Evolutionary conservation across 2,113 vertebrate genomes (phyloP), one percentile per base, ranked within the genome.

Genomic region (Felis chaus): DNA sequence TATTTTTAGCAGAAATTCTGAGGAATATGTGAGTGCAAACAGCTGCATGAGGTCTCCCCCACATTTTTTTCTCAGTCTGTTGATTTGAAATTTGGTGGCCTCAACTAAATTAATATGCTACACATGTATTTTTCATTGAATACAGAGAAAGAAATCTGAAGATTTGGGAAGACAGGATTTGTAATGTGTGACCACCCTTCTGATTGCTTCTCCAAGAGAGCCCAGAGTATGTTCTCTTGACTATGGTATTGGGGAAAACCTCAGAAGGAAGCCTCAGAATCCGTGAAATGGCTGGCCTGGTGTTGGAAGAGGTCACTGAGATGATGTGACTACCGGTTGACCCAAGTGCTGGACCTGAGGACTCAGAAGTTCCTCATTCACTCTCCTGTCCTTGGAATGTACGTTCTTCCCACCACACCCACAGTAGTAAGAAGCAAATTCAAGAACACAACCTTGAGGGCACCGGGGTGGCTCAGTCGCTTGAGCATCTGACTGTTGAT

Each of bases 31-130:
- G n/a, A 78, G 18, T 68, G 57, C 5, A 3, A 84, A n/a, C 21
- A 33, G 10, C 3, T 74, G 9, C 2, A 45, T 48, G 23, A n/a
- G 15, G 1, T 55, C 3, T 5, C 61, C 3, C 23, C 1, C 7
- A 6, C 8, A 48, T 29, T 36, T 53, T 69, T 88, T 45, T 36
- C 19, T 93, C n/a, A 29, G 31, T 39, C 33, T 85, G 8, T 57
- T 82, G 10, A 74, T 63, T 48, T 31, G 41, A 82, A 86, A 71
- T 25, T 19, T 76, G 33, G n/a, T 21, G 39, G 19, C 16, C 29
- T 91, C 16, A 4, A 33, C 7, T 74, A 48, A 92, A 50, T 92
- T 83, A 89, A 55, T 41, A 25, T 55, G 74, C 57, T 71, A 45
- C 25, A 90, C 16, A 45, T 53, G 4, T 33, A 23, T 57, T 74